A percentile compares a stretch with the other conserved stretches of the same genome.
Evolutionary conservation across 35 echinoderm and acorn worm genomes (phyloP).

Genomic region (Acanthaster planci): DNA sequence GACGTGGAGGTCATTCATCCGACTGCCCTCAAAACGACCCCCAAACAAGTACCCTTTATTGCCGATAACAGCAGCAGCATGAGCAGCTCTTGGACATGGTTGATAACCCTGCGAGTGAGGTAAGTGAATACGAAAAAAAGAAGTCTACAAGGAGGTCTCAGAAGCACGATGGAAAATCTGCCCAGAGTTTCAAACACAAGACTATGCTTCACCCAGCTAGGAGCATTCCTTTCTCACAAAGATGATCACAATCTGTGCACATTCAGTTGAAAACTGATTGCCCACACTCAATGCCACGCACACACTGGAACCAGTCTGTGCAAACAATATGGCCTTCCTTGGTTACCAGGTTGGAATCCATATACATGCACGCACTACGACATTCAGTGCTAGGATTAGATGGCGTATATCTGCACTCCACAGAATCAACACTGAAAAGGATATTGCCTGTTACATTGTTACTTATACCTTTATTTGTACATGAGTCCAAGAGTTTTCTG

Average conservation of each 20-base stretch:
- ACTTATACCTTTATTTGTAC: conserved; percentile 18
- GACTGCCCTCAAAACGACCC: conserved; percentile 40
- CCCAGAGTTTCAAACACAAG: not conserved
- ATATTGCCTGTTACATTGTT: too few relatives aligned
- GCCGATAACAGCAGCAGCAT: conserved; percentile 47
- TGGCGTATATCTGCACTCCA: too few relatives aligned
- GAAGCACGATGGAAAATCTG: not conserved
- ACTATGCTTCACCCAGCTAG: too few relatives aligned
- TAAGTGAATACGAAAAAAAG: not conserved
- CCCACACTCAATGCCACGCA: too few relatives aligned
- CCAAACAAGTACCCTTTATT: conserved; percentile 58
- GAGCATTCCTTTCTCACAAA: too few relatives aligned
- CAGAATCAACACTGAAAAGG: too few relatives aligned
- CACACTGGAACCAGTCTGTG: too few relatives aligned
- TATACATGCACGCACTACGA: too few relatives aligned
- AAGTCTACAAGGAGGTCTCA: not conserved
- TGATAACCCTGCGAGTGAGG: conserved; percentile 21
- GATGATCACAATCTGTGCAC: too few relatives aligned
- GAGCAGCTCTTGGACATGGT: conserved; percentile 56
- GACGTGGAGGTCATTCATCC: conserved; percentile 43
- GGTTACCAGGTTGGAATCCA: too few relatives aligned
- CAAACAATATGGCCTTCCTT: too few relatives aligned
- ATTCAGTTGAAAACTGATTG: not conserved
- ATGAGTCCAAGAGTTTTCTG: conserved; percentile 42
- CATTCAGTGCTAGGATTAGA: too few relatives aligned